phyloP scores from a whole-genome alignment of 2,113 vertebrate species.

The Nyctibius bracteatus region DNA sequence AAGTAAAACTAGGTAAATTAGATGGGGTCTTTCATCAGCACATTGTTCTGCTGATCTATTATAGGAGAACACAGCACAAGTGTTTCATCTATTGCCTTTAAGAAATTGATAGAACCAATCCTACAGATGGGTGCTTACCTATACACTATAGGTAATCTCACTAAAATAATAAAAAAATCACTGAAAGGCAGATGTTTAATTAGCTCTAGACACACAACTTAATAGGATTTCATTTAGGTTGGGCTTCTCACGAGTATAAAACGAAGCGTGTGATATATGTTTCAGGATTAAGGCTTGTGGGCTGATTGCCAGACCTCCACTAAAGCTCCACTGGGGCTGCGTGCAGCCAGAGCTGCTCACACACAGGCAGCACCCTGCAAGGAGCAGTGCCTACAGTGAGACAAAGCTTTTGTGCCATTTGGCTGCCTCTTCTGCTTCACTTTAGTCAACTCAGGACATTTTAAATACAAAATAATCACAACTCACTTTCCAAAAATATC shows the following conservation, averaged over 20 bases:
- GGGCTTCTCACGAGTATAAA: conserved; percentile 12
- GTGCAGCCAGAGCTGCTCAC: not conserved
- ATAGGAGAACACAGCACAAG: not conserved
- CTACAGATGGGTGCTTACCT: not conserved
- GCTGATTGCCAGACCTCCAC: not conserved
- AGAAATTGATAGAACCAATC: not conserved
- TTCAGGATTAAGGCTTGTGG: not conserved
- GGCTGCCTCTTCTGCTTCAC: not conserved
- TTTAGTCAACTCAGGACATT: not conserved
- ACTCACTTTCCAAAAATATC: not conserved
- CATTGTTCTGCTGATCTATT: not conserved
- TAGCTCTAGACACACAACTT: not conserved
- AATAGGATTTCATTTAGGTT: conserved; percentile 24
- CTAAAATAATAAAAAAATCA: not conserved
- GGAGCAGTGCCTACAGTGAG: not conserved
- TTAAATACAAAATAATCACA: not conserved
- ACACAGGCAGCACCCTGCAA: not conserved
- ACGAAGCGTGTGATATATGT: not conserved
- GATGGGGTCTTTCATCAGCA: not conserved
- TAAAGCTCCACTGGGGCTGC: not conserved
- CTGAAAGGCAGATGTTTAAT: conserved; percentile 33
- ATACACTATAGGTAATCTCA: not conserved
- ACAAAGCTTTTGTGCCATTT: not conserved
- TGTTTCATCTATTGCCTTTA: not conserved
- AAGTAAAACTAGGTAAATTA: conserved; percentile 12